Percentiles rank a stretch among this genome's conserved stretches.
These are phyloP conservation scores for Rhopilema esculentum DNA, from an alignment of 30 jellyfish, hydroid and myxozoan species.

Conservation along the genomic window DNA sequence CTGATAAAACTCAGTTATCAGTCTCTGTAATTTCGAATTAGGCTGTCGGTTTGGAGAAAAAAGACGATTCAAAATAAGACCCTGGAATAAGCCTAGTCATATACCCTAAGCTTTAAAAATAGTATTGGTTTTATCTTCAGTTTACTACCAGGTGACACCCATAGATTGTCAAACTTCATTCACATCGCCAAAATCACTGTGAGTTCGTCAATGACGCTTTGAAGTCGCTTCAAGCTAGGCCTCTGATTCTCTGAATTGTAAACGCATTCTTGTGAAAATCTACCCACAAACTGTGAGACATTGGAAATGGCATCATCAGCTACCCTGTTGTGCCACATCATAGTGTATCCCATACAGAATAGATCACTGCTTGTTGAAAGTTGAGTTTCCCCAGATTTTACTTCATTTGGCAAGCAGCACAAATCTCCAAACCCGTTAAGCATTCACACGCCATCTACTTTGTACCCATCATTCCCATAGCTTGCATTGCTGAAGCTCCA, in stretches of 20 bases:
- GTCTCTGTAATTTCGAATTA: background rate
- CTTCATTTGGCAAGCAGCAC: background rate
- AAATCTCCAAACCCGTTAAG: background rate
- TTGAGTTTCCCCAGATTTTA: constrained; percentile 3
- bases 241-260: background rate
- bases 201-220: constrained; percentile 12
- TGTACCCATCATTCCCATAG: constrained; percentile 18
- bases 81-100: background rate
- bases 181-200: constrained; percentile 4
- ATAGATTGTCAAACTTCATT: background rate
- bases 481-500: constrained; percentile 14
- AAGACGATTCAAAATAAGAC: background rate
- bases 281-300: constrained; percentile 9
- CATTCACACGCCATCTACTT: background rate
- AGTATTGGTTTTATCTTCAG: background rate
- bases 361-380: constrained; percentile 14
- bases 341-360: constrained; percentile 27
- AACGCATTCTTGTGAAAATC: constrained; percentile 25
- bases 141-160: background rate
- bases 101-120: background rate
- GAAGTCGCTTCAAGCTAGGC: constrained; percentile 22
- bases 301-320: constrained; percentile 7
- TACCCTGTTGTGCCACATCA: constrained; percentile 32
- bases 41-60: background rate
- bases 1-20: background rate